Evolutionary conservation across 2,797 vertebrate species (phyloP), one percentile per base, ranked within the genome.

Genomic region (Alcedo atthis): DNA sequence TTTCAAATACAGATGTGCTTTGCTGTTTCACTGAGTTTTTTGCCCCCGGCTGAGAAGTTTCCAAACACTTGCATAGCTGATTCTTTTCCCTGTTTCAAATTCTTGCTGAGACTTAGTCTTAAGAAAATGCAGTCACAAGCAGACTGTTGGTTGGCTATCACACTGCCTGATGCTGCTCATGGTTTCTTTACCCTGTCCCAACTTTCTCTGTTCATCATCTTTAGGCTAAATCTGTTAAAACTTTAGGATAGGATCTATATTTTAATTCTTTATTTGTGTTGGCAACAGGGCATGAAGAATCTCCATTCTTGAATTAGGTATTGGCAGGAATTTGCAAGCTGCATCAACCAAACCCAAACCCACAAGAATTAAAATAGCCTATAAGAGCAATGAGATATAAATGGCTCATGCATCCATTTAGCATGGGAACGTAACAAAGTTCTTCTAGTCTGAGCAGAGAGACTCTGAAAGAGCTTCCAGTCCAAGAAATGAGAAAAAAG

Each of bases 1-100:
- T 89, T 92, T 73, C 46, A 66, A 66, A 87, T 69, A 59, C n/a
- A 66, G 43, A 58, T 63, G n/a, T 66, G 40, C 12, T 69, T 33
- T 87, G 33, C 17, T 63, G 13, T 77, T 93, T 83, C 55, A 32
- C 57, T 21, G 4, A 40, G 9, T 16, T 51, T 25, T 81, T 67
- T 63, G 25, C 8, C 42, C 9, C 21, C 25, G 46, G 8, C 8
- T 63, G 43, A 78, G 46, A 22, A 30, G 15, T 58, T 77, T 92
- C 45, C 58, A 89, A 74, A 85, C 54, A 71, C 40, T 80, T 12
- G 45, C 10, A 43, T 3, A 86, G 21, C 9, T 57, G 30, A 55
- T 53, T 78, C 28, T 81, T 88, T 62, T 33, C 26, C 0, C 0
- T 32, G 6, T 71, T 90, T 68, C 35, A 53, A 57, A 46, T 61